Evolutionary conservation across 1,140 invertebrate species (phyloP), one percentile per base, ranked within the genome.

Genomic region (Anastatus disparis): DNA sequence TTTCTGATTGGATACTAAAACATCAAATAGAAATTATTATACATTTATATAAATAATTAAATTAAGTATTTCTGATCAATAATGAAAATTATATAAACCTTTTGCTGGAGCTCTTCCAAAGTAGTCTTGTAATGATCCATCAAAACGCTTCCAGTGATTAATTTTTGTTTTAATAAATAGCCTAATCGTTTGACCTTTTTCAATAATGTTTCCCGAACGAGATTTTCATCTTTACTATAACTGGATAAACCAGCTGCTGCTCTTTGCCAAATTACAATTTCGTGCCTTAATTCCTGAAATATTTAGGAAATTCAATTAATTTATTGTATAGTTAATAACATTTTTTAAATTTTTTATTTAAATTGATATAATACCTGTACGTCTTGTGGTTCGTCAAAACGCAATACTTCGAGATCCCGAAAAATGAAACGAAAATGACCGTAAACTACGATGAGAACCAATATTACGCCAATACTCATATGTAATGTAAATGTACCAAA

Each of bases 251-350:
- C 94, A 0, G 90, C 90, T 0, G 93, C 93, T 0, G 94, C 91
- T 63, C 93, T 87, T 75, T 92, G 89, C 94, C 94, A 96, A 35
- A 95, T 91, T 20, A 91, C 90, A 29, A 96, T 93, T 82, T 95
- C 94, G 70, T 94, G 92, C 44, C 91, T 89, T 64, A 96, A 77
- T 79, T 96, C 94, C 92, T 86, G 76, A 67, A 74, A n/a, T n/a
- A n/a, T n/a, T n/a, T n/a, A n/a, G 7, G 40, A 42, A 6, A 59
- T 42, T 38, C 15, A 29, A 29, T 10, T 26, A 52, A 20, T 20
- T 56, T 56, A 52, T n/a, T n/a, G n/a, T n/a, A n/a, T n/a, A n/a
- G n/a, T n/a, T n/a, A n/a, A n/a, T n/a, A n/a, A n/a, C n/a, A n/a
- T n/a, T n/a, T n/a, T 17, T n/a, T 58, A 6, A 50, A 42, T 9